These are phyloP conservation scores for Plebejus argus DNA, from an alignment of 2,888 invertebrate genomes.

Conservation along the genomic window DNA sequence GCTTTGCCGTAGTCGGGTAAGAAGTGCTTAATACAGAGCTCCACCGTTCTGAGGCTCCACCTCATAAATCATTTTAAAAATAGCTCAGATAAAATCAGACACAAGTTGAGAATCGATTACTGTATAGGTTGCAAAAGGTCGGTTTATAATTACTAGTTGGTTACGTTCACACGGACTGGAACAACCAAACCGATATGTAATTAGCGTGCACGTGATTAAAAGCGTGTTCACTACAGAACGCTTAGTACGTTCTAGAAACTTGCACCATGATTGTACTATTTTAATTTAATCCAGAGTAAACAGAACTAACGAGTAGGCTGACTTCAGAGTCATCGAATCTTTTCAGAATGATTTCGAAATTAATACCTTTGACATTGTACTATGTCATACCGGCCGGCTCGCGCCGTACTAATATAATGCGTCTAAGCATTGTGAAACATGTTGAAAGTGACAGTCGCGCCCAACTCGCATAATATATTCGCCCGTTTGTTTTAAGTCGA, in stretches of 20 bases:
- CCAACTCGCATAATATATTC: no score
- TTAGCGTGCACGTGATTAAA: conserved; percentile 6
- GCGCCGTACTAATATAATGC: no score
- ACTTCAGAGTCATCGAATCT: no score
- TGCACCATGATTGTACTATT: not conserved
- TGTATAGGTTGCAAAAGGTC: not conserved
- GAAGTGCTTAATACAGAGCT: not conserved
- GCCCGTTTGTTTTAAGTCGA: no score
- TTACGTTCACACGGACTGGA: not conserved
- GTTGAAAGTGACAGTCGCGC: no score
- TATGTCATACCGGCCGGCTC: no score
- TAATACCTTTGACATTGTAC: no score
- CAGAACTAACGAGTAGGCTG: no score
- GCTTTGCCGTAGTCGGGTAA: not conserved
- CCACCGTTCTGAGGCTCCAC: no score
- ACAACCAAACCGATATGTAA: conserved; percentile 2
- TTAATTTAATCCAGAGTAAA: no score
- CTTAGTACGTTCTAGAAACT: not conserved
- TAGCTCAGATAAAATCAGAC: not conserved
- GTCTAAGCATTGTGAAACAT: no score
- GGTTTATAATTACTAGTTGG: not conserved
- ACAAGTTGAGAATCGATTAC: not conserved
- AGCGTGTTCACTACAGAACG: not conserved
- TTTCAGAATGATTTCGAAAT: no score
- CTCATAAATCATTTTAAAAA: not conserved